These are phyloP conservation scores for Diabrotica virgifera DNA, from an alignment of 1,140 invertebrate species.

Conservation along the genomic window DNA sequence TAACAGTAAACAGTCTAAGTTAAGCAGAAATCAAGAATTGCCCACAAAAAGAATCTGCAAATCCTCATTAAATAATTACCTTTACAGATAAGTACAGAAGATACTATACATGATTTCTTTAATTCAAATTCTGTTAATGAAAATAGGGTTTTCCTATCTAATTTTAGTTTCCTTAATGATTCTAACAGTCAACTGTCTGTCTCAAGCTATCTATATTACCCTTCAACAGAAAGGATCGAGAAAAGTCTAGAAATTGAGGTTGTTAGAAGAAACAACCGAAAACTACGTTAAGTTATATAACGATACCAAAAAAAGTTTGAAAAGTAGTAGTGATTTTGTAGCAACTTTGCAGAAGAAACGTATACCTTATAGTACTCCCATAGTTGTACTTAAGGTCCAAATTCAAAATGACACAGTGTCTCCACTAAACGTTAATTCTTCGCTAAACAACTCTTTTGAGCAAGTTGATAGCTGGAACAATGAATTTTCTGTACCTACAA, in stretches of 20 bases:
- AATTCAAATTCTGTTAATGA: not conserved
- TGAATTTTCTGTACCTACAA: not conserved
- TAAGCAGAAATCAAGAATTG: not conserved
- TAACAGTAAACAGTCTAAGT: not conserved
- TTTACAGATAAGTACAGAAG: conserved; percentile 3
- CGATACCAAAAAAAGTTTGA: not conserved
- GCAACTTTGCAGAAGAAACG: not conserved
- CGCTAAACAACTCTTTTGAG: conserved; percentile 2
- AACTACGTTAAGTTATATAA: not conserved
- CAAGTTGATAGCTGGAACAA: conserved; percentile 2
- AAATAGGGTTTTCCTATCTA: not conserved
- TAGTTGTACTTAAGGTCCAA: not conserved
- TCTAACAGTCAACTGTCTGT: not conserved
- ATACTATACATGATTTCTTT: not conserved
- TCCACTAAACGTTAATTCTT: conserved; percentile 5
- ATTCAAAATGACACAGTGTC: not conserved
- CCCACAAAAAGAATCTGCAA: not conserved
- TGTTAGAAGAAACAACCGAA: not conserved
- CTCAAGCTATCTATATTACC: not conserved
- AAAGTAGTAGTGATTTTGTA: not conserved
- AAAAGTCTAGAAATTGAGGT: conserved; percentile 5
- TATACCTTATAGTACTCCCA: conserved; percentile 6
- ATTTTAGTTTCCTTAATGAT: not conserved
- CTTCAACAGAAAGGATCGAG: not conserved
- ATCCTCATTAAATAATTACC: not conserved